Evolutionary conservation across 2,113 vertebrate species (phyloP).

Genomic region (Furnarius figulus): DNA sequence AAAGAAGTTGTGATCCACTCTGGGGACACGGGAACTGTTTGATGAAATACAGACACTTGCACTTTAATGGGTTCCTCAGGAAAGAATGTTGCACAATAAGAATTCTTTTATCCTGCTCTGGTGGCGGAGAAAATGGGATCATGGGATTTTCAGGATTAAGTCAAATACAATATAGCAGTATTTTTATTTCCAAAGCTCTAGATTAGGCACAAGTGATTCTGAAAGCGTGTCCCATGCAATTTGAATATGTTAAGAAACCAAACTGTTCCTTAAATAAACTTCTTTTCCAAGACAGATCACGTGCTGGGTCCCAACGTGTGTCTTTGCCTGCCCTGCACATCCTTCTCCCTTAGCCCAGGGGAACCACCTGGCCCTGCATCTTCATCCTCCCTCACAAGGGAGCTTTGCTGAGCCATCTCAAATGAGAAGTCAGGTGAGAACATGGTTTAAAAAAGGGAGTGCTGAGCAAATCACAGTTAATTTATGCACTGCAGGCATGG

Average conservation of each 20-base stretch:
- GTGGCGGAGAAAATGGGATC: slow-evolving; percentile 23
- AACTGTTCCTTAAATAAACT: background rate
- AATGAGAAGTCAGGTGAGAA: background rate
- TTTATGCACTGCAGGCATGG: background rate
- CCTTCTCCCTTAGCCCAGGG: background rate
- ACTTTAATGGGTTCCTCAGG: slow-evolving; percentile 62
- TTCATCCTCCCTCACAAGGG: background rate
- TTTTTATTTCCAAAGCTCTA: slow-evolving; percentile 53
- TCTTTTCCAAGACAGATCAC: background rate
- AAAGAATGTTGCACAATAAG: slow-evolving; percentile 22
- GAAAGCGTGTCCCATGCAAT: slow-evolving; percentile 44
- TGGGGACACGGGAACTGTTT: slow-evolving; percentile 8
- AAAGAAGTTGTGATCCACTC: slow-evolving; percentile 57
- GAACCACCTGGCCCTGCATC: background rate
- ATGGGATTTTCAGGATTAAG: slow-evolving; percentile 37
- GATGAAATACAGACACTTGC: slow-evolving; percentile 6
- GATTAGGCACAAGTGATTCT: background rate
- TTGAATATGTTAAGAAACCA: background rate
- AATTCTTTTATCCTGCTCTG: slow-evolving; percentile 51
- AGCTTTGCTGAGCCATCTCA: background rate
- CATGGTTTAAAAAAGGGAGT: background rate
- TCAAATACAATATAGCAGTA: background rate
- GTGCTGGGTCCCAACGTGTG: background rate
- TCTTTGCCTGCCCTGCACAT: background rate
- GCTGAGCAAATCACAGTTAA: background rate